A percentile compares a stretch with the other conserved stretches of the same genome.
These are phyloP conservation scores for Thereva unica DNA, from an alignment of 2,888 invertebrate genomes.

Conservation along the genomic window DNA sequence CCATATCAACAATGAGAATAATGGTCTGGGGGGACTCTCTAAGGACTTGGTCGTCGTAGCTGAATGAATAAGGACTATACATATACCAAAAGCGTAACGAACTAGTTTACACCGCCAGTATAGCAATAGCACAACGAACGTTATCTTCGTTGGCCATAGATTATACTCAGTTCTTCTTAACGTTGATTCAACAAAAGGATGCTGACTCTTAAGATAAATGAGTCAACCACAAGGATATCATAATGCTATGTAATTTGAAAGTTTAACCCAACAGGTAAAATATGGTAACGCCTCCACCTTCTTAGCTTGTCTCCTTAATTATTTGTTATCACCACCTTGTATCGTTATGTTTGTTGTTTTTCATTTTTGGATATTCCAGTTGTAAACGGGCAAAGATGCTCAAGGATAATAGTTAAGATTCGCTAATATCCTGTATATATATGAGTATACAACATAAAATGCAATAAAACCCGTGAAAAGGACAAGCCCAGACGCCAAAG, in stretches of 20 bases:
- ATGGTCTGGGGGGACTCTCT: background rate
- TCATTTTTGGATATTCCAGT: background rate
- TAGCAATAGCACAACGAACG: slow-evolving; percentile 11
- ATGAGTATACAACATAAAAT: background rate
- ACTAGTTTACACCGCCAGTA: slow-evolving; percentile 11
- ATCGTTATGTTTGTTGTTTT: slow-evolving; percentile 1
- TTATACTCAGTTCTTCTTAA: slow-evolving; percentile 28
- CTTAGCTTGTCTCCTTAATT: slow-evolving; percentile 29
- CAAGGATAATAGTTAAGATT: slow-evolving; percentile 13
- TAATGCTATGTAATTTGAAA: slow-evolving; percentile 36
- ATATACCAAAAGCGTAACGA: background rate
- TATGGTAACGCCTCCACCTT: slow-evolving; percentile 31
- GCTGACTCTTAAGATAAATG: slow-evolving; percentile 37
- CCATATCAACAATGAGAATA: slow-evolving; percentile 18
- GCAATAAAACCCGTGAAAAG: slow-evolving; percentile 8
- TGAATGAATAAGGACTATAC: background rate
- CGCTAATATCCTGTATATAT: background rate
- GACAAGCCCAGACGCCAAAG: background rate
- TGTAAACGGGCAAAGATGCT: background rate
- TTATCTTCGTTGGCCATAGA: slow-evolving; percentile 10
- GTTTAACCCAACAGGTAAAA: slow-evolving; percentile 39
- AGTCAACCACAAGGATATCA: slow-evolving; percentile 38
- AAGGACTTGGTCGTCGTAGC: slow-evolving; percentile 9
- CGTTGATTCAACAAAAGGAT: slow-evolving; percentile 39
- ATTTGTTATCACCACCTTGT: slow-evolving; percentile 18